Evolutionary conservation across 2,888 invertebrate genomes (phyloP), one percentile per base, ranked within the genome.

Genomic region (Papilio demoleus): DNA sequence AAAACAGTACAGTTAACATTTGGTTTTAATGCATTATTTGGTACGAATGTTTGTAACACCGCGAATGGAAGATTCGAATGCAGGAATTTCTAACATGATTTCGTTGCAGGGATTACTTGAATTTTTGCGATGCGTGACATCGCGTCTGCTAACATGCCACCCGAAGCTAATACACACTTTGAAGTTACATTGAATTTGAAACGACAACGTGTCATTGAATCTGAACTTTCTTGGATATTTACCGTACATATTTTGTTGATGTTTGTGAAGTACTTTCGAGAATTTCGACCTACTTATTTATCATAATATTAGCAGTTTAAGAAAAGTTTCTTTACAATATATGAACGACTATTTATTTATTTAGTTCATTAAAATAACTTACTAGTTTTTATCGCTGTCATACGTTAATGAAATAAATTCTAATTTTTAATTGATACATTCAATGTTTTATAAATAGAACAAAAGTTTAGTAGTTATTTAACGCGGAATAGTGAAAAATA

Each of bases 141-240:
- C 62, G 61, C 62, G 71, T 61, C 74, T 74, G 75, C 76, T 31
- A 31, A 53, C 53, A 53, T 53, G 27, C 50, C 50, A 53, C 50
- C 1, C 53, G 53, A 31, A 53, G 27, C 53, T 53, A 31, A 53
- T 53, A 53, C 53, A 31, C 17, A 53, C n/a, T n/a, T 31, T n/a
- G 12, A 11, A 50, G n/a, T 53, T 53, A 53, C 53, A 53, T 17
- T 53, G 31, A 53, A 53, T 53, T 4, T 31, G 27, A 9, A 9
- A n/a, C 2, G 9, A 9, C 14, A 12, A 24, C 24, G 27, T 53
- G 27, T n/a, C 17, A 53, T 9, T 53, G 22, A 53, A 17, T 31
- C 31, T 1, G 53, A 53, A 31, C 27, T 53, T 53, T n/a, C 19
- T 17, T 47, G 19, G 12, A 56, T 50, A 27, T 50, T 50, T 27